Evolutionary conservation across 2,113 vertebrate genomes (phyloP), one percentile per base, ranked within the genome.

Genomic region (Zapornia atra): DNA sequence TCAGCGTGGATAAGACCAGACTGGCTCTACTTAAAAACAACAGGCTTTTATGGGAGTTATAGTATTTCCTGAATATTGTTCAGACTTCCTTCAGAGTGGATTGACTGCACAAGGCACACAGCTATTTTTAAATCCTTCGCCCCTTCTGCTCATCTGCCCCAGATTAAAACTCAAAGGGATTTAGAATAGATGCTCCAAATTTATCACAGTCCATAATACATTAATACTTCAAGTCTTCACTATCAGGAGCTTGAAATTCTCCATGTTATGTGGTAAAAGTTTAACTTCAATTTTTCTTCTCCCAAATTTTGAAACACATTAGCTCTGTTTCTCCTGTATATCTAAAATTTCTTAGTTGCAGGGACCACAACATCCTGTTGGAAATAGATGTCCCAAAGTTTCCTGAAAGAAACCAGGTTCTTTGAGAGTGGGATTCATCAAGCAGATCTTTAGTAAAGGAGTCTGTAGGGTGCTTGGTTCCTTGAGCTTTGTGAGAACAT

Each of bases 21-120:
- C 77, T 46, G 70, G 17, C 70, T 94, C 77, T 69, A 29, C 81
- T 95, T 72, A 82, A 78, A 96, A 97, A 94, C 88, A 97, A 95
- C 63, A 94, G 44, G 57, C 42, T 88, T 96, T 95, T 72, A 66
- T 87, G 69, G 75, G 81, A 76, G 65, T 87, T 96, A 89, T 31
- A 84, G 40, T 87, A 79, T 89, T 95, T 96, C 57, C 61, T 79
- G 73, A 94, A 93, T 92, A 92, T 87, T 84, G 53, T 92, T 94
- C 88, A 34, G 48, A 54, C 82, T 93, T 94, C 50, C 77, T 72
- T 44, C 65, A 87, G 72, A 90, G 31, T 40, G 66, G 91, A 92
- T 59, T 92, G 86, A 84, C 38, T 69, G 83, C 50, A 92, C 72
- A 92, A 96, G 44, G 65, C 65, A 76, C n/a, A 79, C 9, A 71